Conservation (phyloP, 1,140 invertebrate species). For the Drosophila orena region DNA sequence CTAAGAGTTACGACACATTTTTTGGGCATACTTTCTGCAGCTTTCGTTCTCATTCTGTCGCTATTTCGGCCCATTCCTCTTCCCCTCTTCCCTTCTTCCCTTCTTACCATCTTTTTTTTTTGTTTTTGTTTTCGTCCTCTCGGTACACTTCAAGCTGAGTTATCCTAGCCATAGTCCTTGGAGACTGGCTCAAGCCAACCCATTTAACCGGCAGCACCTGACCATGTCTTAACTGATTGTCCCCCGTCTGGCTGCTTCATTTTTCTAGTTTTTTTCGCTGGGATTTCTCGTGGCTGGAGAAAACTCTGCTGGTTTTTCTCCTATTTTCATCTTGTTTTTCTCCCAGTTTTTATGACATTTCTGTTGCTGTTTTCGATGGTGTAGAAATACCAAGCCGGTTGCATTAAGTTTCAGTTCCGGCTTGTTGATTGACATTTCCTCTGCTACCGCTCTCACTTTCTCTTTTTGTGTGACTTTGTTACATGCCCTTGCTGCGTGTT, state of each 20-base stretch:
- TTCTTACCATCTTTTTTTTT: not conserved
- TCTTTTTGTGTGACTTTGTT: not conserved
- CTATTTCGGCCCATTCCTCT: not conserved
- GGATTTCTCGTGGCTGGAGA: no score
- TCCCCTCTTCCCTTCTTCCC: constrained; percentile 2
- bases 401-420: constrained; percentile 72
- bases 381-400: constrained; percentile 60
- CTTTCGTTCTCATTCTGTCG: not conserved
- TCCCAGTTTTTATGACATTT: constrained; percentile 15
- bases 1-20: constrained; percentile 49
- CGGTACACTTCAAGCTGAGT: constrained; percentile 25
- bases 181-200: constrained; percentile 50
- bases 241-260: not conserved
- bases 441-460: not conserved
- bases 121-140: not conserved
- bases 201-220: constrained; percentile 52
- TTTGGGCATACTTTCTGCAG: constrained; percentile 13
- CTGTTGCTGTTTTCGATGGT: constrained; percentile 18
- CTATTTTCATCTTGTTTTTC: not conserved
- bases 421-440: constrained; percentile 80
- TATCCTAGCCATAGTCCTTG: constrained; percentile 51
- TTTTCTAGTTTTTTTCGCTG: not conserved
- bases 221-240: constrained; percentile 5
- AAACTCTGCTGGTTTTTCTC: not conserved
- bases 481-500: not conserved